These are phyloP conservation scores for Silurus aristotelis DNA, from an alignment of 2,797 vertebrate genomes.

Conservation along the genomic window DNA sequence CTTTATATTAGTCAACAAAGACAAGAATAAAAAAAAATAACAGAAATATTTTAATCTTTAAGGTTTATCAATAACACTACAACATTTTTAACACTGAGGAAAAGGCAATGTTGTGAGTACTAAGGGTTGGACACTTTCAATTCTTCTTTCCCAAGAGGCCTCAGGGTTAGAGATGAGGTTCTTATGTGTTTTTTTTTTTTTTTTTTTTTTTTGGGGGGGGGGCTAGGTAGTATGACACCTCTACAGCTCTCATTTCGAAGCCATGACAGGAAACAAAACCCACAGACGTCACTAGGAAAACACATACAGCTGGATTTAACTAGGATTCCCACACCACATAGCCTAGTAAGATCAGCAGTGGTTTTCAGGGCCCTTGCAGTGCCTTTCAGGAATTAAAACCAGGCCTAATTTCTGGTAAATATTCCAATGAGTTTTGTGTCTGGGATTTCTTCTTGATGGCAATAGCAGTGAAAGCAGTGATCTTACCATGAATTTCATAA, in stretches of 20 bases:
- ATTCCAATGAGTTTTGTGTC: neutral
- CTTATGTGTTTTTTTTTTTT: constrained; percentile 44
- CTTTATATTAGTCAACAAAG: neutral
- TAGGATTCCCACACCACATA: constrained; percentile 49
- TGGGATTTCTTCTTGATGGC: constrained; percentile 12
- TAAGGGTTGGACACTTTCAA: constrained; percentile 6
- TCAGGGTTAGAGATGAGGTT: constrained; percentile 42
- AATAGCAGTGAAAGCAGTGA: neutral
- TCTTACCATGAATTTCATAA: neutral
- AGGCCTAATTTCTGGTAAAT: constrained; percentile 36
- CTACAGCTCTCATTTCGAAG: constrained; percentile 42
- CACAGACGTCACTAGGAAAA: constrained; percentile 49
- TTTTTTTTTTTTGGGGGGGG: constrained; percentile 34
- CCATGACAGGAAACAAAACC: constrained; percentile 56
- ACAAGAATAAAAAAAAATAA: too few species aligned
- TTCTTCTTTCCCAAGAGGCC: constrained; percentile 19
- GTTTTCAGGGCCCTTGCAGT: constrained; percentile 52
- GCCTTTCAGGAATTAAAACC: constrained; percentile 52
- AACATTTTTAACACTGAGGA: neutral
- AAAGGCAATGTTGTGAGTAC: neutral
- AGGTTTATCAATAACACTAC: neutral
- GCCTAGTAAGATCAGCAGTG: constrained; percentile 41
- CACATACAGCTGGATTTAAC: constrained; percentile 61
- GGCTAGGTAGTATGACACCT: constrained; percentile 48
- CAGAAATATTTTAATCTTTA: neutral